A percentile compares a stretch with the other conserved stretches of the same genome.
These are phyloP conservation scores for Perithous albicinctus DNA, from an alignment of 2,888 invertebrate genomes.

Conservation along the genomic window DNA sequence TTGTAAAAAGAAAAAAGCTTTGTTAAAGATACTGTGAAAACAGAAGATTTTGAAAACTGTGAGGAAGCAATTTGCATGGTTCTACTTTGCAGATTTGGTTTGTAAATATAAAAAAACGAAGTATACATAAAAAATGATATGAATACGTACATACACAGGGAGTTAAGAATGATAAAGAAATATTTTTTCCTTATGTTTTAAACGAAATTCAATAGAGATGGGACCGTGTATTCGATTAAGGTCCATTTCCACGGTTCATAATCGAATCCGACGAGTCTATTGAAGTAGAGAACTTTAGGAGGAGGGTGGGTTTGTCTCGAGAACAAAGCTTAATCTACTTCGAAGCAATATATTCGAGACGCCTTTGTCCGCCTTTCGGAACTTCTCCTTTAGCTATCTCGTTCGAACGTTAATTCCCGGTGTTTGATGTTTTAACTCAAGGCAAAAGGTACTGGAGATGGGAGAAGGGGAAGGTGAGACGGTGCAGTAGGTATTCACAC, in stretches of 20 bases:
- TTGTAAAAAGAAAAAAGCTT: too few relatives aligned
- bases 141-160: too few relatives aligned
- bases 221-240: neutral
- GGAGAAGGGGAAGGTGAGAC: neutral
- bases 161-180: too few relatives aligned
- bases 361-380: slow-evolving; percentile 32
- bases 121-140: too few relatives aligned
- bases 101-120: too few relatives aligned
- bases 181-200: neutral
- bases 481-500: slow-evolving; percentile 28
- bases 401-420: slow-evolving; percentile 28
- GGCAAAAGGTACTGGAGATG: neutral
- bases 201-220: neutral
- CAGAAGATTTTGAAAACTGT: too few relatives aligned
- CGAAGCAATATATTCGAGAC: slow-evolving; percentile 39
- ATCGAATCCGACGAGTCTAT: neutral
- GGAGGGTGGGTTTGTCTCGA: neutral
- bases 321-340: slow-evolving; percentile 52
- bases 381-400: neutral
- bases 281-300: neutral
- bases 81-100: too few relatives aligned
- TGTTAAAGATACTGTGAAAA: too few relatives aligned
- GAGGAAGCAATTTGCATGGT: too few relatives aligned
- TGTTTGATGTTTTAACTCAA: slow-evolving; percentile 21
- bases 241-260: neutral